Evolutionary conservation across 1,140 invertebrate genomes (phyloP), one percentile per base, ranked within the genome.

Genomic region (Colletes gigas): DNA sequence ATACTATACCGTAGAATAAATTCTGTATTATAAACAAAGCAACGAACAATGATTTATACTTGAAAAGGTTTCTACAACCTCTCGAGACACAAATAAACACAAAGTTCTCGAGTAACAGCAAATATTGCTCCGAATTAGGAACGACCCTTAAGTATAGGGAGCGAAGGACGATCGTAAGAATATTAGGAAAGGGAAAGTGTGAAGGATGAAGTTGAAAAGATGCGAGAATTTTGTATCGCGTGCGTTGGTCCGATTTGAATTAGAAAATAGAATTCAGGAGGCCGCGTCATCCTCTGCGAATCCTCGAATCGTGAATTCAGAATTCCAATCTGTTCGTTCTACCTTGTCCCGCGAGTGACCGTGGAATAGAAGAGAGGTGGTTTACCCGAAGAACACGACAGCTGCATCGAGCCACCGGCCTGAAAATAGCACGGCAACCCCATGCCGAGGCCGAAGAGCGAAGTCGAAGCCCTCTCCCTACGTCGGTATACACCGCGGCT

Each of bases 301-400:
- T 73, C 73, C 63, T 44, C 71, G 78, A 69, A 44, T 76, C 17
- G 70, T 72, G 60, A 82, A 80, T 86, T 78, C 69, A 57, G 71
- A 39, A 86, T 83, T 85, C 79, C 83, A 12, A 79, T 86, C 71
- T 78, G 63, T 59, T 62, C 55, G 60, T 68, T 69, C 75, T 87
- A 87, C 85, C 85, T 87, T 86, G 83, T 86, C 81, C 82, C 77
- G 83, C 69, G 83, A 68, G 83, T 85, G 86, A 87, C 86, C 85
- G 86, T 87, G 86, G 86, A 88, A 87, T 87, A 87, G 86, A 81
- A 78, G 84, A 87, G 86, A 87, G 86, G 86, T 87, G 85, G 67
- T 87, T 87, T 87, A 87, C 86, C 86, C 85, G 86, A 83, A 78
- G 82, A 82, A 83, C 82, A 74, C 86, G 86, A 84, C 86, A 87